Base-by-base conservation (phyloP, 1,140 invertebrate species). In the Rhopalosiphum padi region DNA sequence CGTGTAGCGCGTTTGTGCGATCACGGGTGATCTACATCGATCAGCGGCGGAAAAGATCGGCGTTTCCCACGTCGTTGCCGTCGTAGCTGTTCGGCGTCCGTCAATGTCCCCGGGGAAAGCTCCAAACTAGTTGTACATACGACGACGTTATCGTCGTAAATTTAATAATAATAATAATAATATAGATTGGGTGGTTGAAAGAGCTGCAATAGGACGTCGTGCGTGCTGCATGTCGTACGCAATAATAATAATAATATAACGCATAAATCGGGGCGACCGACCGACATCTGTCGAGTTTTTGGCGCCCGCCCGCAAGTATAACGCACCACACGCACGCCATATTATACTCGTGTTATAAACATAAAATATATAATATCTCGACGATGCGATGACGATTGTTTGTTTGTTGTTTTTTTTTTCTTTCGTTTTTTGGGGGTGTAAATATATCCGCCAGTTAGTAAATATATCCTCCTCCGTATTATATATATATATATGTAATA, bases 271-370 rank as follows among this genome's bases (percentile, higher is more conserved):
- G 60, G 60, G 60, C 15, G 60, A 77, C 30, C 60, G 82, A 23
- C 82, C 82, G 35, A 83, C 82, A 83, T 83, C 82, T 83, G 82
- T 83, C 82, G 82, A 37, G 35, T 83, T 83, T 83, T 83, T 41
- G 82, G 37, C 82, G 60, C 60, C 48, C 82, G 60, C 60, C 48
- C 60, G 60, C 60, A n/a, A 77, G 60, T 77, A 77, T n/a, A 77
- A 77, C 15, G 60, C 60, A n/a, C 60, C 30, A 83, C 35, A 83
- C 82, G 37, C 37, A 35, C 82, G 82, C 82, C 82, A 41, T 83
- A 41, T 83, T 77, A 83, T 83, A 83, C 82, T 22, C 41, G 11
- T 41, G 18, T n/a, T 68, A 68, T 68, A 68, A n/a, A 25, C n/a
- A 77, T 77, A n/a, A 21, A n/a, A 4, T 48, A 18, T 46, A 46